Evolutionary conservation across 1,140 invertebrate species (phyloP).

Genomic region (Callitettix versicolor): DNA sequence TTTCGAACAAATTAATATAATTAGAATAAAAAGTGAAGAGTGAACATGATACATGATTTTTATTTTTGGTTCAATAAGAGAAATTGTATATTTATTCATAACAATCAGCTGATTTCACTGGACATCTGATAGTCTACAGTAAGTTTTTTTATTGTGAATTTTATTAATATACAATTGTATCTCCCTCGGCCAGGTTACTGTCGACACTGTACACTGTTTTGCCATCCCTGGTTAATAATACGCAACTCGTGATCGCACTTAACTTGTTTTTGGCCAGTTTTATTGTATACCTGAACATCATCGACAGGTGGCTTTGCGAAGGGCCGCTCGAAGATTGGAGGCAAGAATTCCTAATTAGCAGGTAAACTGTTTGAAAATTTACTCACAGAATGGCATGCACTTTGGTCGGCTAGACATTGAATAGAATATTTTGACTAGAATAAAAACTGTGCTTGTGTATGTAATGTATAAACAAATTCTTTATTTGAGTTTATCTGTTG

Average conservation of each 20-base stretch:
- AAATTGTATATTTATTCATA: too few species aligned
- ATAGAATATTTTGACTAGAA: too few species aligned
- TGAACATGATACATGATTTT: too few species aligned
- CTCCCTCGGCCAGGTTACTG: neutral
- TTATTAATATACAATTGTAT: neutral
- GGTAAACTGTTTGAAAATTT: conserved; percentile 30
- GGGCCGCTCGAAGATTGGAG: conserved; percentile 40
- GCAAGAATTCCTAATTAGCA: conserved; percentile 41
- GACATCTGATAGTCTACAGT: too few species aligned
- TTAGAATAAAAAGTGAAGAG: neutral
- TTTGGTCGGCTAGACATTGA: too few species aligned
- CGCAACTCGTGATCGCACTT: conserved; percentile 35
- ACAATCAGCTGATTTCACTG: too few species aligned
- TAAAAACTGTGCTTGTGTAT: too few species aligned
- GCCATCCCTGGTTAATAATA: neutral
- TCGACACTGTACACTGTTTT: neutral
- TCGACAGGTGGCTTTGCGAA: conserved; percentile 41
- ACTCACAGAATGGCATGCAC: too few species aligned
- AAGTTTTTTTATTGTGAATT: neutral
- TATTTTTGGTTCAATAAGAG: too few species aligned
- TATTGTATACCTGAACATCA: conserved; percentile 40
- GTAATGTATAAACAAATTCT: too few species aligned
- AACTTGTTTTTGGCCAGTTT: conserved; percentile 39
- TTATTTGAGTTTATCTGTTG: too few species aligned
- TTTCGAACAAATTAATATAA: too few species aligned